These are phyloP conservation scores for Lordiphosa mommai DNA, from an alignment of 1,140 invertebrate species.

Conservation along the genomic window DNA sequence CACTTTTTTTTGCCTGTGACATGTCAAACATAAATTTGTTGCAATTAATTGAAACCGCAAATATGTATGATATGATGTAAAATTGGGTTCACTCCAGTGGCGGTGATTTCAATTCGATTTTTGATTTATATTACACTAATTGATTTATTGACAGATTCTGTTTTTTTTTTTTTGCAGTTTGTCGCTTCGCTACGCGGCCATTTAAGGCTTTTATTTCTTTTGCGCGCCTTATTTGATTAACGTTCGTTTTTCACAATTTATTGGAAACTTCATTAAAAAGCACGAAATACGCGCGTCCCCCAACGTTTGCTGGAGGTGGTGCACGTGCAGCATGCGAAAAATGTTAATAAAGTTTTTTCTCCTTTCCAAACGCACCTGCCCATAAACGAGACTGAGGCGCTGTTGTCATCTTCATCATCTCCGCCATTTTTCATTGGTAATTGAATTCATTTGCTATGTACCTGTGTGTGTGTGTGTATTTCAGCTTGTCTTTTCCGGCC, in stretches of 20 bases:
- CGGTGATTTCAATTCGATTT: conserved; percentile 4
- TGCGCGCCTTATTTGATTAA: conserved; percentile 73
- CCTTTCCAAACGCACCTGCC: neutral
- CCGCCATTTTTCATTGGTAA: conserved; percentile 72
- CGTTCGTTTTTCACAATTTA: conserved; percentile 74
- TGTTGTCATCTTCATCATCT: conserved; percentile 69
- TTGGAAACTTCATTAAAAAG: conserved; percentile 69
- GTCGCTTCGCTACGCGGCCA: conserved; percentile 51
- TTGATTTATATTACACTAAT: conserved; percentile 70
- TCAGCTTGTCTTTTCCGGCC: neutral
- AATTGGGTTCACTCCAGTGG: conserved; percentile 33
- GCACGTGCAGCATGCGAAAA: conserved; percentile 74
- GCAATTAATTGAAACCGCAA: conserved; percentile 71
- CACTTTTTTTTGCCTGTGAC: conserved; percentile 32
- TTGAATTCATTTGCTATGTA: conserved; percentile 63
- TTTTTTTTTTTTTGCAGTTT: conserved; percentile 40
- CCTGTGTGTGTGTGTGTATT: conserved; percentile 6
- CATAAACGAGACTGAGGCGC: conserved; percentile 20
- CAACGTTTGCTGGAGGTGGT: conserved; percentile 15
- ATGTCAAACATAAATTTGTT: conserved; percentile 62
- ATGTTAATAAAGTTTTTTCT: conserved; percentile 71
- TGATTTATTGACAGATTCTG: conserved; percentile 73
- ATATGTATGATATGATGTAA: conserved; percentile 37
- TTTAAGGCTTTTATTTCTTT: conserved; percentile 56
- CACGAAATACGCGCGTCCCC: conserved; percentile 35